Conservation (phyloP, 2,888 invertebrate species). For the Drosophila neonasuta region DNA sequence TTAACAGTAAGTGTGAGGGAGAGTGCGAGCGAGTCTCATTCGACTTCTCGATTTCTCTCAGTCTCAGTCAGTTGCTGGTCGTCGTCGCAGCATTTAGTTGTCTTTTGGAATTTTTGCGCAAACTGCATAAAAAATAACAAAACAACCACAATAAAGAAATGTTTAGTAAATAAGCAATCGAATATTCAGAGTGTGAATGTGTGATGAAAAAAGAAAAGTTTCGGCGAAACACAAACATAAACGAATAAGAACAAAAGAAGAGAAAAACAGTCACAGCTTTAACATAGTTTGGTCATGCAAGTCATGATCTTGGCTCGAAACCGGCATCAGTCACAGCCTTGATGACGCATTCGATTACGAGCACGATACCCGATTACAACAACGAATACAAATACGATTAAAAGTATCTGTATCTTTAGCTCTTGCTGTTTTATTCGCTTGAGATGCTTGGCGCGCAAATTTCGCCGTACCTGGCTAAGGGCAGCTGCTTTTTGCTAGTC, state of each 20-base stretch:
- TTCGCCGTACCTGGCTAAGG: conserved; percentile 41
- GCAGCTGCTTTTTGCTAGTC: conserved; percentile 51
- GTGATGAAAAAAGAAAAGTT: not conserved
- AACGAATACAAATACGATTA: conserved; percentile 17
- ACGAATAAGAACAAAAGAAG: conserved; percentile 3
- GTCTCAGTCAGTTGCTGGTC: conserved; percentile 43
- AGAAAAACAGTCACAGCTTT: conserved; percentile 29
- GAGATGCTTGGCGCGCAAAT: conserved; percentile 71
- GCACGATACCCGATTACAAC: conserved; percentile 18
- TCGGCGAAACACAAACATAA: not conserved
- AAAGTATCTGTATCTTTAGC: conserved; percentile 29
- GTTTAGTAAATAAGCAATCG: conserved; percentile 36
- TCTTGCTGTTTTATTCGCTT: conserved; percentile 21
- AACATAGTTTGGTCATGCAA: conserved; percentile 46
- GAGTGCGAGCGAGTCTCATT: conserved; percentile 10
- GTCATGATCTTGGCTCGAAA: conserved; percentile 69
- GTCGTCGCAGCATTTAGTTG: conserved; percentile 33
- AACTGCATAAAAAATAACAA: conserved; percentile 32
- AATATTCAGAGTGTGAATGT: conserved; percentile 14
- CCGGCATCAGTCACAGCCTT: conserved; percentile 63
- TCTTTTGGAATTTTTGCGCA: conserved; percentile 51
- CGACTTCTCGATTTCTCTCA: conserved; percentile 30
- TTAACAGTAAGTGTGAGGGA: not conserved
- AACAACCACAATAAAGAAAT: conserved; percentile 24
- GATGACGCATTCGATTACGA: conserved; percentile 67